These are phyloP conservation scores for Trachelipus rathkii DNA, from an alignment of 1,140 invertebrate species.

Conservation along the genomic window DNA sequence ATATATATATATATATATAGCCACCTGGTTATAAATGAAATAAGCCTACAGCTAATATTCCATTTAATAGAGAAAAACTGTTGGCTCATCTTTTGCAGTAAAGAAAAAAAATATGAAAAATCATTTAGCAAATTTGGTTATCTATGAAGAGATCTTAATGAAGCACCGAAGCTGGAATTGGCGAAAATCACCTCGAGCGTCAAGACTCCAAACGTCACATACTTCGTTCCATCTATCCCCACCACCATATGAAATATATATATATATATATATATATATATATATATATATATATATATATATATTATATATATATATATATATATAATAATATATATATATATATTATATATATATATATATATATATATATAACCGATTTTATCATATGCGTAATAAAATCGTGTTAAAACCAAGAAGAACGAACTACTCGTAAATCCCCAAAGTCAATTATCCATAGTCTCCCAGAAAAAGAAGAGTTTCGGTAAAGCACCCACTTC, in stretches of 20 bases:
- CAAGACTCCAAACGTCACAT: too few species aligned
- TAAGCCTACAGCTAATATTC: background rate
- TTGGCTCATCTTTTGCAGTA: background rate
- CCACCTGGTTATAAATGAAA: background rate
- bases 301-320: slow-evolving; percentile 4
- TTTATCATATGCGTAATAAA: too few species aligned
- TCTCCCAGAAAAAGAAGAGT: too few species aligned
- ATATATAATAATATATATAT: slow-evolving; percentile 1
- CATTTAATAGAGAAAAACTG: slow-evolving; percentile 1
- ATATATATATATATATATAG: background rate
- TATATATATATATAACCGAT: too few species aligned
- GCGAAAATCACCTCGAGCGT: too few species aligned
- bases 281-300: slow-evolving; percentile 15
- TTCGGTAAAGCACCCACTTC: too few species aligned
- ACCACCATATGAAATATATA: background rate
- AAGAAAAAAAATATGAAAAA: background rate
- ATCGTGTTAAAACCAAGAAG: too few species aligned
- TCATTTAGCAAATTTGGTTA: slow-evolving; percentile 13
- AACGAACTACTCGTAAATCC: too few species aligned
- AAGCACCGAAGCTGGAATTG: background rate
- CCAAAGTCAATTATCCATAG: too few species aligned
- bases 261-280: slow-evolving; percentile 6
- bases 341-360: too few species aligned
- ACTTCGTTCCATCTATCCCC: too few species aligned
- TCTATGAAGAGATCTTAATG: background rate